These are phyloP conservation scores for Lindbergichthys nudifrons DNA, from an alignment of 2,797 vertebrate species.

Conservation along the genomic window DNA sequence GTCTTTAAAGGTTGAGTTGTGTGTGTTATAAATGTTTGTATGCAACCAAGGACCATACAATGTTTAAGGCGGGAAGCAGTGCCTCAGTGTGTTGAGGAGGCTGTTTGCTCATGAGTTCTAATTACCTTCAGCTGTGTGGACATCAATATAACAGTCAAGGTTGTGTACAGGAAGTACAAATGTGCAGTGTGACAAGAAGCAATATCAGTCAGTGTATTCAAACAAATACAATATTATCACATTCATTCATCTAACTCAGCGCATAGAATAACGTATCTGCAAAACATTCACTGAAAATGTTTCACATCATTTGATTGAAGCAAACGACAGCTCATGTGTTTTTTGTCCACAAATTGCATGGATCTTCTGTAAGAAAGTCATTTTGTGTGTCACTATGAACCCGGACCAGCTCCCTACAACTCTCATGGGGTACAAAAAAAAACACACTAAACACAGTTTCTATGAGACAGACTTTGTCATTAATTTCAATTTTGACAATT, in stretches of 20 bases:
- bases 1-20: neutral
- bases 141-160: neutral
- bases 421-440: neutral
- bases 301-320: neutral
- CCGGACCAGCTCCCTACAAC: neutral
- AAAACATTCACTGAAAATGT: neutral
- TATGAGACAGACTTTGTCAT: neutral
- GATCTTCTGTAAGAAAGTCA: neutral
- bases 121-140: slow-evolving; percentile 1
- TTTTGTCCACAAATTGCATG: neutral
- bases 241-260: neutral
- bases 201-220: neutral
- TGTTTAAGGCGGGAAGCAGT: neutral
- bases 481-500: neutral
- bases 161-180: neutral
- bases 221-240: too few species aligned
- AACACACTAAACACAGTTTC: neutral
- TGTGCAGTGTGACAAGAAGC: neutral
- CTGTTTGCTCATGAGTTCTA: neutral
- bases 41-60: neutral
- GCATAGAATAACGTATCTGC: neutral
- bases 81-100: neutral
- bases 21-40: neutral
- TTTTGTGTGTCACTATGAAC: neutral
- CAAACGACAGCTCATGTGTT: neutral